Base-by-base conservation (phyloP, 2,888 invertebrate species). In the Trisateles emortualis region DNA sequence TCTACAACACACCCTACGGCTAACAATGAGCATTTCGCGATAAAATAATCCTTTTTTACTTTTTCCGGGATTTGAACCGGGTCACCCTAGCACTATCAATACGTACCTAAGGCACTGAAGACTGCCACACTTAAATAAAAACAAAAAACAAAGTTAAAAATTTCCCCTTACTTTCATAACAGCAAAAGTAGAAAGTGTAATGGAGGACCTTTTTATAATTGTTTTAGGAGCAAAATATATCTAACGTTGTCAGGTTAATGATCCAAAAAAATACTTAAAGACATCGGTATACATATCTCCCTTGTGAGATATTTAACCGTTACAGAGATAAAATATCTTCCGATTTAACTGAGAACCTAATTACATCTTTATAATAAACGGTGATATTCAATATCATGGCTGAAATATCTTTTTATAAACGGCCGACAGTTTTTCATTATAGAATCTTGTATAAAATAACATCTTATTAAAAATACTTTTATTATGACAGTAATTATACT, bases 221-320 rank as follows among this genome's bases (percentile, higher is more conserved):
- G 39, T 39, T 24, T 22, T 29, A 39, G 22, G 22, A 9, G 13
- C 8, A 22, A 39, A 40, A 39, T 46, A 26, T 14, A 17, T 10
- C 2, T 17, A n/a, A 14, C 35, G 13, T 29, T 42, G 13, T 4
- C 36, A 51, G 46, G 50, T 58, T 56, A 68, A 62, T 61, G 59
- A 39, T 6, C 48, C 49, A 61, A 33, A 62, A 59, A 52, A 52
- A 42, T 60, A 54, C 58, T 44, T 64, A 40, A 55, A 49, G 54
- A 49, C 61, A 62, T 45, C 42, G 39, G 48, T 65, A 65, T 68
- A n/a, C n/a, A n/a, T n/a, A 26, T 59, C 48, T 65, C 65, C 62
- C 57, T 33, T 29, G 68, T 39, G 65, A 46, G 49, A 51, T 54
- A 65, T 65, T 64, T 49, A 26, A 54, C 40, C 52, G 52, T 52